phyloP scores from a whole-genome alignment of 37 sponge, comb jelly and placozoan genomes.

The Aphrocallistes beatrix region DNA sequence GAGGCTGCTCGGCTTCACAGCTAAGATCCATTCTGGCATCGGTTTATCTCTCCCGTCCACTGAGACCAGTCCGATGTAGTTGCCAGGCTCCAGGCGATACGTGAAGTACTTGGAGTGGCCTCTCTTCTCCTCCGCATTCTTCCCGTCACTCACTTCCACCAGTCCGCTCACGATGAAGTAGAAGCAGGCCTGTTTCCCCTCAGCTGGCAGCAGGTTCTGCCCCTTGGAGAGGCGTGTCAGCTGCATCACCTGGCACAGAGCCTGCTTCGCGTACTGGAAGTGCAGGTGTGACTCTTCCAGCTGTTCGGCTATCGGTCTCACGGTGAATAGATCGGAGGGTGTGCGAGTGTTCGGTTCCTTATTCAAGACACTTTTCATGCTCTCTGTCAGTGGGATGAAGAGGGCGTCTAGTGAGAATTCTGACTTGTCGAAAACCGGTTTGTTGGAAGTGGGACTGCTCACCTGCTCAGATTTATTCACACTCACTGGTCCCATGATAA shows the following conservation, averaged over 20 bases:
- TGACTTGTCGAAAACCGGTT: not conserved
- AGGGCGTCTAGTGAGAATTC: not conserved
- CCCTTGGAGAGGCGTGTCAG: not conserved
- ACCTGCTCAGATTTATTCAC: not conserved
- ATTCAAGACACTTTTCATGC: not conserved
- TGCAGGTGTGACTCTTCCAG: not conserved
- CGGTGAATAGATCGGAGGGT: not conserved
- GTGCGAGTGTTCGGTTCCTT: not conserved
- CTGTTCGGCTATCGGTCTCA: slow-evolving; percentile 7
- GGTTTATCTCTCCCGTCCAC: not conserved
- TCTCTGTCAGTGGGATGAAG: not conserved
- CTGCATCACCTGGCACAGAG: not conserved
- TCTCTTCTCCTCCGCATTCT: not conserved
- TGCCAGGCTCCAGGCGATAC: not conserved
- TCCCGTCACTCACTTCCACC: not conserved
- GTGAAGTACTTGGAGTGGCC: not conserved
- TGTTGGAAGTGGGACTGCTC: not conserved
- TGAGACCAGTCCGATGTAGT: not conserved
- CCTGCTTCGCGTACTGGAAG: slow-evolving; percentile 9
- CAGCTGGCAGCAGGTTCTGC: not conserved
- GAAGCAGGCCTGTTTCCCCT: not conserved
- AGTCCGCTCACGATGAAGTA: slow-evolving; percentile 1
- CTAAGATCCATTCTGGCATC: not conserved
- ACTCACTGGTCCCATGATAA: not conserved
- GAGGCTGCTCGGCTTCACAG: not conserved